Percentiles rank a stretch among this genome's conserved stretches.
Evolutionary conservation across 2,888 invertebrate genomes (phyloP).

Genomic region (Automeris io): DNA sequence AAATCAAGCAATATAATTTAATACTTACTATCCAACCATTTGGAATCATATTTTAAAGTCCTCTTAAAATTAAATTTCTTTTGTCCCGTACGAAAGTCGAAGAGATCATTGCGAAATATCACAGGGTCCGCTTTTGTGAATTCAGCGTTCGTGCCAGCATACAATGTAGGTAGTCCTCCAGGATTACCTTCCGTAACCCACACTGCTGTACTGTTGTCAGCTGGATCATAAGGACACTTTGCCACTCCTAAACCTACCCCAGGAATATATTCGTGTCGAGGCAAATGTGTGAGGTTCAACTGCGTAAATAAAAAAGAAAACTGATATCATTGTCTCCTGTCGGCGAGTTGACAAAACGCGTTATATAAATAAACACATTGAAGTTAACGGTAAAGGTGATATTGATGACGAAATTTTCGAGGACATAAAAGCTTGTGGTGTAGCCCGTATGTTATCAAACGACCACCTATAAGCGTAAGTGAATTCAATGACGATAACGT

Average conservation of each 20-base stretch:
- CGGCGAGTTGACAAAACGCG: background rate
- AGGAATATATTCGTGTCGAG: conserved; percentile 78
- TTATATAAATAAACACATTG: conserved; percentile 2
- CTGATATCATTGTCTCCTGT: conserved; percentile 1
- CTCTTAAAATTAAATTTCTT: conserved; percentile 80
- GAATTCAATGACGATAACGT: conserved; percentile 29
- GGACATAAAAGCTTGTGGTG: conserved; percentile 9
- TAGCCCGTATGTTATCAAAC: conserved; percentile 9
- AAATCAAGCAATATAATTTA: no score
- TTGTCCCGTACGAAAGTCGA: conserved; percentile 77
- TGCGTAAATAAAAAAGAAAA: conserved; percentile 23
- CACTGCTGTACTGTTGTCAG: conserved; percentile 84
- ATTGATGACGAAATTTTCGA: conserved; percentile 1
- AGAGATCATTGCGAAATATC: conserved; percentile 82
- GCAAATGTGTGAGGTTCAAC: conserved; percentile 75
- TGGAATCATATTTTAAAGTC: conserved; percentile 82
- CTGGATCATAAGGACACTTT: conserved; percentile 84
- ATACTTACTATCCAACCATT: conserved; percentile 84
- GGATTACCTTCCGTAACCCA: conserved; percentile 84
- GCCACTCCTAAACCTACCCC: conserved; percentile 82
- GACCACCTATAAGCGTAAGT: conserved; percentile 14
- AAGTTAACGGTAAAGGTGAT: background rate
- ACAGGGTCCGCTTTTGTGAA: conserved; percentile 84
- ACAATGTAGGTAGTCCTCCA: conserved; percentile 79
- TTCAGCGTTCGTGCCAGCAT: conserved; percentile 85